Evolutionary conservation across 2,888 invertebrate species (phyloP).

Genomic region (Ophioninae sp.): DNA sequence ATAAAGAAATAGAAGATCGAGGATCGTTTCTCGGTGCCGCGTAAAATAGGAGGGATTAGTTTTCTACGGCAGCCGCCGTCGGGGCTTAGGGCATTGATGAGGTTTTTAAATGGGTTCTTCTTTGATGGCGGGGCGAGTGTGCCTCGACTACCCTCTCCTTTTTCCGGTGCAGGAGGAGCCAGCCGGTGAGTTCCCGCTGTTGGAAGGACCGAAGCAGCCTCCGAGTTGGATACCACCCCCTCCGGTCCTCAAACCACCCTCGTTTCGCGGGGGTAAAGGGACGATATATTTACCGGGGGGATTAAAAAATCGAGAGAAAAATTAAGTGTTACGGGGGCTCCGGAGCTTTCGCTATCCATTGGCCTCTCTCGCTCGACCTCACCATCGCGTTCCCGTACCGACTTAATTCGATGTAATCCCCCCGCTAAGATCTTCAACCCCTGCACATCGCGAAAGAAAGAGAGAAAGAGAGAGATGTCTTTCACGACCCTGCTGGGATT

Average conservation of each 20-base stretch:
- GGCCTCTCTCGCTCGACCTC: slow-evolving; percentile 58
- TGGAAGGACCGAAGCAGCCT: slow-evolving; percentile 60
- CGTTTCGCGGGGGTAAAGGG: slow-evolving; percentile 66
- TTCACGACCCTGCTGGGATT: slow-evolving; percentile 63
- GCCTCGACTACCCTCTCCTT: slow-evolving; percentile 41
- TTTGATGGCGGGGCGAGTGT: slow-evolving; percentile 76
- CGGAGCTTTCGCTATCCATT: slow-evolving; percentile 68
- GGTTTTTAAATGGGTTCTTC: slow-evolving; percentile 82
- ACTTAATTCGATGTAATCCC: slow-evolving; percentile 80
- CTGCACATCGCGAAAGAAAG: slow-evolving; percentile 56
- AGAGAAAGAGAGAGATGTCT: slow-evolving; percentile 61
- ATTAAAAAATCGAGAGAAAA: slow-evolving; percentile 82
- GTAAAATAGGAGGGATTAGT: slow-evolving; percentile 82
- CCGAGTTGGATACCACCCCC: slow-evolving; percentile 38
- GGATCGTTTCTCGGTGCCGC: slow-evolving; percentile 66
- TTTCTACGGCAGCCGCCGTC: slow-evolving; percentile 78
- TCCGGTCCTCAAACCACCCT: slow-evolving; percentile 18
- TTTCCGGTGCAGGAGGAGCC: slow-evolving; percentile 59
- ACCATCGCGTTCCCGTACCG: slow-evolving; percentile 69
- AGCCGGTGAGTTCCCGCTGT: slow-evolving; percentile 62
- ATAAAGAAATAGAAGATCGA: slow-evolving; percentile 29
- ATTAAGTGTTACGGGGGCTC: slow-evolving; percentile 81
- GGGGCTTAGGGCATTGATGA: slow-evolving; percentile 81
- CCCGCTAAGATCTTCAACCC: slow-evolving; percentile 77
- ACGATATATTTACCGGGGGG: slow-evolving; percentile 81